A percentile compares a stretch with the other conserved stretches of the same genome.
Evolutionary conservation across 2,888 invertebrate genomes (phyloP).

Genomic region (Dicyrtomina minuta): DNA sequence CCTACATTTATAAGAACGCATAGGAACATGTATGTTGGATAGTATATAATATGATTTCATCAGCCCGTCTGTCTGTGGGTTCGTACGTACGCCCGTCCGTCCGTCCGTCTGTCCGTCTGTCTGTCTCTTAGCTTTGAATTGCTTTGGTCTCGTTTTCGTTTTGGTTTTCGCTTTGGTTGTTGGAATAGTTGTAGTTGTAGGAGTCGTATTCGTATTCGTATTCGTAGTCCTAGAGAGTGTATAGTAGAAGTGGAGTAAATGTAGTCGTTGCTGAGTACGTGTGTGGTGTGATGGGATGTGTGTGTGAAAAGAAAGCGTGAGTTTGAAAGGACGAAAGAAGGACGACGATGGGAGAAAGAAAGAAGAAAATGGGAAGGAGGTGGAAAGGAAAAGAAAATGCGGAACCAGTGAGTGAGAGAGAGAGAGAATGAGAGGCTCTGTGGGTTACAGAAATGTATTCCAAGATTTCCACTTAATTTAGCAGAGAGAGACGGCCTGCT

Average conservation of each 20-base stretch:
- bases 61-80: too few species aligned
- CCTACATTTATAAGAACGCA: too few species aligned
- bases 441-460: constrained; percentile 47
- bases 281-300: neutral
- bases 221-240: too few species aligned
- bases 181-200: neutral
- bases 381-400: constrained; percentile 37
- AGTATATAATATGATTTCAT: too few species aligned
- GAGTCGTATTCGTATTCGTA: neutral
- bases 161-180: neutral
- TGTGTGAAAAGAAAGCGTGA: constrained; percentile 26
- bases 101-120: too few species aligned
- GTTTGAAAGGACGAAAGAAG: constrained; percentile 33
- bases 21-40: too few species aligned
- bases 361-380: constrained; percentile 39
- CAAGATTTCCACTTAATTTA: constrained; percentile 48
- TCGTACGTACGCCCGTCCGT: too few species aligned
- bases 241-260: neutral
- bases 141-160: too few species aligned
- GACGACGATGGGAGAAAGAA: constrained; percentile 18
- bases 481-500: constrained; percentile 47
- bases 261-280: neutral
- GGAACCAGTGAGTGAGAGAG: constrained; percentile 30
- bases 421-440: constrained; percentile 33
- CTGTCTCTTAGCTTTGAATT: too few species aligned